These are phyloP conservation scores for Galaxea fascicularis DNA, from an alignment of 92 coral and sea anemone genomes.

Conservation along the genomic window DNA sequence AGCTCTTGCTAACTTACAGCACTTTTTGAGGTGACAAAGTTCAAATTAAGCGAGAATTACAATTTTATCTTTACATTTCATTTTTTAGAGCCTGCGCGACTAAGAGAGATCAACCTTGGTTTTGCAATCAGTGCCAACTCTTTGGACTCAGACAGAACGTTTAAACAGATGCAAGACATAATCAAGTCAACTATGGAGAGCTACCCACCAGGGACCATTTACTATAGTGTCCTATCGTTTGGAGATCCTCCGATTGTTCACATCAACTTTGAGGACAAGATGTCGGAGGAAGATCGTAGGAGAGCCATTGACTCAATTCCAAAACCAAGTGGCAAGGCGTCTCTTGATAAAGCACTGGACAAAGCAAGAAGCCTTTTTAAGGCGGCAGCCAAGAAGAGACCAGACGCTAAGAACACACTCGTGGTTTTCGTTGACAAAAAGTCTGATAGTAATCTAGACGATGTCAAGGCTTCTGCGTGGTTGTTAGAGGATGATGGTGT, in stretches of 20 bases:
- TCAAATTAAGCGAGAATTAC: not conserved
- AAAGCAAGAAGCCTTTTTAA: slow-evolving; percentile 61
- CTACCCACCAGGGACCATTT: slow-evolving; percentile 70
- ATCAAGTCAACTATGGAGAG: slow-evolving; percentile 80
- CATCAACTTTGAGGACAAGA: slow-evolving; percentile 46
- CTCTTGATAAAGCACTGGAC: slow-evolving; percentile 74
- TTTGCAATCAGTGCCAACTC: slow-evolving; percentile 79
- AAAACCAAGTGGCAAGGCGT: slow-evolving; percentile 51
- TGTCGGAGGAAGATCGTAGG: slow-evolving; percentile 27
- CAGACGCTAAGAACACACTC: slow-evolving; percentile 71
- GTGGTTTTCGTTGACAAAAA: slow-evolving; percentile 79
- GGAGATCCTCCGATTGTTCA: slow-evolving; percentile 59
- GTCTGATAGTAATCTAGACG: slow-evolving; percentile 56
- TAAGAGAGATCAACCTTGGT: slow-evolving; percentile 71
- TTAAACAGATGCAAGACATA: slow-evolving; percentile 76
- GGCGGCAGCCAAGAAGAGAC: slow-evolving; percentile 58
- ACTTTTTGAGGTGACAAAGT: too few relatives aligned
- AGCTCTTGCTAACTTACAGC: too few relatives aligned
- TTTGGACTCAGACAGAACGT: slow-evolving; percentile 62
- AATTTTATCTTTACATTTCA: too few relatives aligned
- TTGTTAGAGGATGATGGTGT: slow-evolving; percentile 61
- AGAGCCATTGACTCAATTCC: slow-evolving; percentile 46
- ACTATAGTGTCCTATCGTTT: slow-evolving; percentile 72
- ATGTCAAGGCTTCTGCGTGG: slow-evolving; percentile 57
- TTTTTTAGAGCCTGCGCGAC: slow-evolving; percentile 33